Evolutionary conservation across 2,888 invertebrate genomes (phyloP), one percentile per base, ranked within the genome.

Genomic region (Leptarthrus brevirostris): DNA sequence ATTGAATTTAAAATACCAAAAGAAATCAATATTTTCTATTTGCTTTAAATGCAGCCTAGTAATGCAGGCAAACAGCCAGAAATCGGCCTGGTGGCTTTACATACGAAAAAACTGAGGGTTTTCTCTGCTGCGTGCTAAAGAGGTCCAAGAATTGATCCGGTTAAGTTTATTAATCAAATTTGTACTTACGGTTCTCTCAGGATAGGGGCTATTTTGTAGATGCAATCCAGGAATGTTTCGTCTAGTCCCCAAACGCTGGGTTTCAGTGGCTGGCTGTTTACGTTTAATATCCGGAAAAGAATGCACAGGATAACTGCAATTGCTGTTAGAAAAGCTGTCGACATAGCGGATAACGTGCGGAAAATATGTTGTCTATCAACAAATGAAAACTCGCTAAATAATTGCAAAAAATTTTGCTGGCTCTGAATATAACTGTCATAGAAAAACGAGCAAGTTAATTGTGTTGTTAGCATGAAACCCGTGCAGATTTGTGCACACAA

Each of bases 121-220:
- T n/a, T n/a, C n/a, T n/a, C n/a, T n/a, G n/a, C n/a, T n/a, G n/a
- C n/a, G n/a, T n/a, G n/a, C n/a, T n/a, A n/a, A n/a, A n/a, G n/a
- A n/a, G n/a, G n/a, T n/a, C n/a, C n/a, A n/a, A n/a, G n/a, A n/a
- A n/a, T n/a, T n/a, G n/a, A n/a, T n/a, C n/a, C n/a, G n/a, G n/a
- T n/a, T n/a, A n/a, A n/a, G n/a, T n/a, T n/a, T n/a, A n/a, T n/a
- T n/a, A n/a, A n/a, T n/a, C n/a, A n/a, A n/a, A n/a, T n/a, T n/a
- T n/a, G 77, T 83, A 93, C 94, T 93, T 88, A 94, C 94, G 93
- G 93, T 86, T 94, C 93, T 81, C 89, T 88, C 74, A 95, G 86
- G 78, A 92, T 89, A 34, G 94, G 93, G 76, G 93, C 90, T 79
- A 93, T 91, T 84, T 93, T 93, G 79, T 93, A 87, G 74, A 94